phyloP scores from a whole-genome alignment of 2,113 vertebrate species.

The Pseudorasbora parva region DNA sequence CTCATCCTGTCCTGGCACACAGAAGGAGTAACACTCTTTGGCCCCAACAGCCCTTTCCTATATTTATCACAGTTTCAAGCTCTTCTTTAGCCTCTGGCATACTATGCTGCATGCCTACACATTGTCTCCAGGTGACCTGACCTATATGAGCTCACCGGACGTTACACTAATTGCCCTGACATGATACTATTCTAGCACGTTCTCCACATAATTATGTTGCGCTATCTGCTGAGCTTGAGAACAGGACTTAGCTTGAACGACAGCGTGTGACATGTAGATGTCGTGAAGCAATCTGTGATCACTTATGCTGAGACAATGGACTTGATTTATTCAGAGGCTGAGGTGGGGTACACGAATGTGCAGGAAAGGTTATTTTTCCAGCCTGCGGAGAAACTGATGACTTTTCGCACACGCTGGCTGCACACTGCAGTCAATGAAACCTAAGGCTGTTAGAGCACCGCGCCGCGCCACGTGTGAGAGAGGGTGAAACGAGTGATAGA shows the following conservation, averaged over 20 bases:
- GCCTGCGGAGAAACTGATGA: slow-evolving; percentile 54
- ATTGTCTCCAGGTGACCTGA: slow-evolving; percentile 63
- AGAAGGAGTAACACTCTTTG: slow-evolving; percentile 23
- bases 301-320: slow-evolving; percentile 39
- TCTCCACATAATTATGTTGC: slow-evolving; percentile 23
- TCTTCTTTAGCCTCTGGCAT: slow-evolving; percentile 50
- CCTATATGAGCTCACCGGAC: slow-evolving; percentile 48
- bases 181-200: slow-evolving; percentile 53
- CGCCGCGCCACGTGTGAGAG: background rate
- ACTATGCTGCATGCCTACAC: slow-evolving; percentile 56
- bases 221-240: slow-evolving; percentile 12
- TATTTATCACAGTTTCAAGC: slow-evolving; percentile 48
- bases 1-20: slow-evolving; percentile 68
- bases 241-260: slow-evolving; percentile 15
- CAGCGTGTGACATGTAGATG: slow-evolving; percentile 42
- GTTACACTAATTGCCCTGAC: slow-evolving; percentile 56
- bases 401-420: slow-evolving; percentile 36
- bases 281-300: slow-evolving; percentile 45
- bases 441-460: slow-evolving; percentile 1
- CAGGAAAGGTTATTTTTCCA: slow-evolving; percentile 50
- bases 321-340: slow-evolving; percentile 51
- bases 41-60: background rate
- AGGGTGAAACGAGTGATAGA: background rate
- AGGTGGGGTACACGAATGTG: slow-evolving; percentile 40
- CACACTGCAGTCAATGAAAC: slow-evolving; percentile 59